Evolutionary conservation across 1,140 invertebrate species (phyloP), one percentile per base, ranked within the genome.

Genomic region (Periplaneta americana): DNA sequence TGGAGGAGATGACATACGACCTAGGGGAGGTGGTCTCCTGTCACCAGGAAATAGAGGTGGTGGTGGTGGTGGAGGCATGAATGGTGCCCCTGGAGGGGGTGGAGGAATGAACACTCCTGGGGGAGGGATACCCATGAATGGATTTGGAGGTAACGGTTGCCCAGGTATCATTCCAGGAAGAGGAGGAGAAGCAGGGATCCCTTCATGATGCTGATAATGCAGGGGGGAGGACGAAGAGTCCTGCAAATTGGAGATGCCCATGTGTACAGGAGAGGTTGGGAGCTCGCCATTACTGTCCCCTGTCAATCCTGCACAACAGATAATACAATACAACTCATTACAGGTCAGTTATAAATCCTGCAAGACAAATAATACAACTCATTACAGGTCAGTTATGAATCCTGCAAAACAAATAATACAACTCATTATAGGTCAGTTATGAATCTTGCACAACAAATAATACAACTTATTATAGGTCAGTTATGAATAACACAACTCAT

Each of bases 1-100:
- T 11, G 92, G 92, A 5, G 92, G 92, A 8, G 92, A 93, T 9
- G 92, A 92, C 85, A 93, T 88, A 79, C 92, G 88, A 9, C 92
- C 92, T 9, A 93, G 84, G 17, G 92, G 92, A 34, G 92, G 91
- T 28, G 92, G 92, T 77, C 92, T 87, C 82, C 91, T 90, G 78
- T 91, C 90, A 17, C 90, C 90, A 31, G 91, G 91, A 83, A 89
- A 91, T 78, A 88, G 83, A 18, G 86, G 85, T 4, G 88, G 88
- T 4, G 88, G 88, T 10, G 88, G 88, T 74, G 88, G 88, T 18
- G 86, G 86, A 1, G 86, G 87, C 28, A 81, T 66, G 34, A 81
- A 81, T 31, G 79, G 79, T 39, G 39, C 35, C 34, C 77, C 77
- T 66, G 22, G 48, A 66, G 48, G 48, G 10, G 48, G 48, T 66